These are phyloP conservation scores for Platichthys flesus DNA, from an alignment of 2,113 vertebrate genomes.

Conservation along the genomic window DNA sequence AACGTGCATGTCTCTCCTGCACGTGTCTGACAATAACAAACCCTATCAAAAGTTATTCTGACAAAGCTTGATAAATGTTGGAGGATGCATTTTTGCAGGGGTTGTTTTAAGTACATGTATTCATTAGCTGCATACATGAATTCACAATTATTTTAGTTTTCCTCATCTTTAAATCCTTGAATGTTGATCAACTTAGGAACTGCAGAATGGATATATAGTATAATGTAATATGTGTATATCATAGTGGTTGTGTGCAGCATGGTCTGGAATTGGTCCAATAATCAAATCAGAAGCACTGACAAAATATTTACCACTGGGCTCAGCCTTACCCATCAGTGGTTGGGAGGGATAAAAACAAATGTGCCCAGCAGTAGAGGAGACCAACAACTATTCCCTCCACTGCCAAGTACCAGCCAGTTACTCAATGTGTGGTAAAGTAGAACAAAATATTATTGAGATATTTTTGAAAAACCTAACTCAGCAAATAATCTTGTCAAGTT, in stretches of 20 bases:
- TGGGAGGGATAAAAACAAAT: background rate
- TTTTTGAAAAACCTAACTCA: too few species aligned
- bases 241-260: too few species aligned
- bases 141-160: background rate
- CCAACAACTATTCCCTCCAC: background rate
- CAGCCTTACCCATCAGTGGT: too few species aligned
- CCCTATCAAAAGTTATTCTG: background rate
- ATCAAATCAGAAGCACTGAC: too few species aligned
- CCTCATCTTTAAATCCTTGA: background rate
- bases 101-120: background rate
- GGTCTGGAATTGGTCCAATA: too few species aligned
- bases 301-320: background rate
- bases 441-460: too few species aligned
- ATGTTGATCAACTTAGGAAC: background rate
- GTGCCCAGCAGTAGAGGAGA: background rate
- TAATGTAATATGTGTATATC: too few species aligned
- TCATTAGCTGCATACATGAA: background rate
- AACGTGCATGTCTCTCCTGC: background rate
- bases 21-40: constrained; percentile 5
- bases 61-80: background rate
- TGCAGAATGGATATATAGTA: too few species aligned
- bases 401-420: background rate
- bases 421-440: background rate
- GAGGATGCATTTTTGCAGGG: background rate
- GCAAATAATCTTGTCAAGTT: too few species aligned